phyloP scores from a whole-genome alignment of 92 coral and sea anemone species.

The Phenganax stokvisi region DNA sequence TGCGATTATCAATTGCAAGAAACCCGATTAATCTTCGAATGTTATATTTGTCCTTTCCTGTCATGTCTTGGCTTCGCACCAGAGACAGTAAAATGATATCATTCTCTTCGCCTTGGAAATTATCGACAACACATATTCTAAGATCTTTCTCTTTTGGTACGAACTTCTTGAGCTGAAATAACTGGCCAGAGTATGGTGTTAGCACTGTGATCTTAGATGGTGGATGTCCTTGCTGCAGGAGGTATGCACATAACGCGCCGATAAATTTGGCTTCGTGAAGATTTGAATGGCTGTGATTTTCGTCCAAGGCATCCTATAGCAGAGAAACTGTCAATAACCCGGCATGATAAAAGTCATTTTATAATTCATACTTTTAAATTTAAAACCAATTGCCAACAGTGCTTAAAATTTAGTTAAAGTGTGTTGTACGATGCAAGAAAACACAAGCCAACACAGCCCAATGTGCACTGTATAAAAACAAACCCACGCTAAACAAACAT shows the following conservation, averaged over 20 bases:
- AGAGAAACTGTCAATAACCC: background rate
- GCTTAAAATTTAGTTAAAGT: too few relatives aligned
- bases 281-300: conserved; percentile 79
- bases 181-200: conserved; percentile 91
- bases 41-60: conserved; percentile 34
- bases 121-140: conserved; percentile 89
- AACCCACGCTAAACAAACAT: too few relatives aligned
- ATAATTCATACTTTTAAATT: too few relatives aligned
- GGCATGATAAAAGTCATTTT: too few relatives aligned
- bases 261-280: conserved; percentile 84
- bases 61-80: conserved; percentile 94
- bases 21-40: conserved; percentile 60
- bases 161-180: conserved; percentile 66
- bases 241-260: conserved; percentile 54
- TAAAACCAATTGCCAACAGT: too few relatives aligned
- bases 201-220: conserved; percentile 75
- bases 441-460: too few relatives aligned
- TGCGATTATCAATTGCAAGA: conserved; percentile 75
- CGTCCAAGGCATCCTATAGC: conserved; percentile 66
- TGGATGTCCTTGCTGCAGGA: conserved; percentile 32
- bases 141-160: conserved; percentile 70
- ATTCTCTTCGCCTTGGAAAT: conserved; percentile 96
- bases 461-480: too few relatives aligned
- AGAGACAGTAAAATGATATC: conserved; percentile 87
- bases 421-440: background rate